phyloP scores from a whole-genome alignment of 2,113 vertebrate genomes.

The Sarotherodon lohbergeri region DNA sequence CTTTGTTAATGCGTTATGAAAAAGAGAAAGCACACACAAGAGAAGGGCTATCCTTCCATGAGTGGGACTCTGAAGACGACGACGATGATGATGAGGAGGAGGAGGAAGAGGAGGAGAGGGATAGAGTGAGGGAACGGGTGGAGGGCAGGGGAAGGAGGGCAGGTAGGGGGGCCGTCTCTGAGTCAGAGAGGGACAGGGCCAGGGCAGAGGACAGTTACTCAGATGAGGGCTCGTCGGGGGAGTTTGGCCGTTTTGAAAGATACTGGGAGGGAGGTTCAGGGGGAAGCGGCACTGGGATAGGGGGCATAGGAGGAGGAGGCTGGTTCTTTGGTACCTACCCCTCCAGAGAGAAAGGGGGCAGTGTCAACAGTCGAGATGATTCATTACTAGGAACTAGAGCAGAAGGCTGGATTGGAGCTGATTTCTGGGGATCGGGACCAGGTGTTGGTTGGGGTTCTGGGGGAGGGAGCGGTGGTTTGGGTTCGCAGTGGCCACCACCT shows the following conservation, averaged over 20 bases:
- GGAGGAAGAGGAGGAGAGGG: slow-evolving; percentile 52
- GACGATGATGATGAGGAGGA: slow-evolving; percentile 59
- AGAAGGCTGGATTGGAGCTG: slow-evolving; percentile 69
- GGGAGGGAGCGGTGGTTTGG: slow-evolving; percentile 72
- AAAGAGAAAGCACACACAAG: slow-evolving; percentile 71
- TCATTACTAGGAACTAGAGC: slow-evolving; percentile 67
- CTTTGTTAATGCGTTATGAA: slow-evolving; percentile 73
- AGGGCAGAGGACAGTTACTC: slow-evolving; percentile 74
- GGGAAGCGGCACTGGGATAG: slow-evolving; percentile 66
- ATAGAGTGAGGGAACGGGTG: slow-evolving; percentile 46
- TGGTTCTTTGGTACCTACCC: slow-evolving; percentile 88
- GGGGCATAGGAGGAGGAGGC: slow-evolving; percentile 74
- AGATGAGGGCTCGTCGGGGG: slow-evolving; percentile 74
- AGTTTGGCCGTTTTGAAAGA: slow-evolving; percentile 80
- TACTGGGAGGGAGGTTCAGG: slow-evolving; percentile 82
- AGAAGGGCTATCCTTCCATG: slow-evolving; percentile 74
- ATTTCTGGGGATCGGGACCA: slow-evolving; percentile 72
- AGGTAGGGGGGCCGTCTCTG: slow-evolving; percentile 69
- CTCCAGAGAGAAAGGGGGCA: slow-evolving; percentile 79
- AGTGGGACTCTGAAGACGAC: slow-evolving; percentile 77
- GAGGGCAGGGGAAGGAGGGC: slow-evolving; percentile 56
- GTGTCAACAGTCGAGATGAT: slow-evolving; percentile 76
- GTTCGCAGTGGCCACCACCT: slow-evolving; percentile 72
- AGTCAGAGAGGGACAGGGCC: slow-evolving; percentile 73
- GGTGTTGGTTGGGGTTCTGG: slow-evolving; percentile 74